phyloP scores from a whole-genome alignment of 2,113 vertebrate species.

The Amphilophus citrinellus region DNA sequence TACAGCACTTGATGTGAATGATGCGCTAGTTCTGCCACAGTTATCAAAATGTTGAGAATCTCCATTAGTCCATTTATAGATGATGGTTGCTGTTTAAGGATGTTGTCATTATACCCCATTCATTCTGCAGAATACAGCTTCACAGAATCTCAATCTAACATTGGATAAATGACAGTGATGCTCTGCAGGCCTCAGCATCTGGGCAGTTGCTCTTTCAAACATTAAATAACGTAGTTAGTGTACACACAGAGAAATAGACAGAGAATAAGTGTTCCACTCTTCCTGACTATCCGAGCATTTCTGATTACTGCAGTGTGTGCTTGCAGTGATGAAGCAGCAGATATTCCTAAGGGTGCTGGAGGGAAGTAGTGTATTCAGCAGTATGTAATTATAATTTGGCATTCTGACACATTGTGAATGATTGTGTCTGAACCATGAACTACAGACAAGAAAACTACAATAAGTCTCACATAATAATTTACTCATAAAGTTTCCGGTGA shows the following conservation, averaged over 20 bases:
- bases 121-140: slow-evolving; percentile 10
- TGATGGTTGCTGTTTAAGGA: slow-evolving; percentile 53
- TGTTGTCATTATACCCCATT: slow-evolving; percentile 47
- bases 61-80: slow-evolving; percentile 43
- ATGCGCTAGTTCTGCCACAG: slow-evolving; percentile 46
- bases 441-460: slow-evolving; percentile 14
- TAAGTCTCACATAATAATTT: slow-evolving; percentile 16
- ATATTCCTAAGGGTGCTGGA: slow-evolving; percentile 9
- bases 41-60: slow-evolving; percentile 60
- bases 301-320: slow-evolving; percentile 35
- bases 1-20: slow-evolving; percentile 54
- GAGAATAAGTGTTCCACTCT: not conserved
- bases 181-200: slow-evolving; percentile 3
- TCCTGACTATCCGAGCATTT: slow-evolving; percentile 7
- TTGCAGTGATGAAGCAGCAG: slow-evolving; percentile 24
- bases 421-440: slow-evolving; percentile 25
- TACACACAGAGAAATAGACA: slow-evolving; percentile 1
- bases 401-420: slow-evolving; percentile 26
- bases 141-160: slow-evolving; percentile 10
- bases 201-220: slow-evolving; percentile 19
- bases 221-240: not conserved
- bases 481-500: slow-evolving; percentile 9
- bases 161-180: slow-evolving; percentile 23
- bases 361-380: slow-evolving; percentile 26
- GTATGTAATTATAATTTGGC: slow-evolving; percentile 39